phyloP scores from a whole-genome alignment of 2,113 vertebrate species.

The Odobenus rosmarus region DNA sequence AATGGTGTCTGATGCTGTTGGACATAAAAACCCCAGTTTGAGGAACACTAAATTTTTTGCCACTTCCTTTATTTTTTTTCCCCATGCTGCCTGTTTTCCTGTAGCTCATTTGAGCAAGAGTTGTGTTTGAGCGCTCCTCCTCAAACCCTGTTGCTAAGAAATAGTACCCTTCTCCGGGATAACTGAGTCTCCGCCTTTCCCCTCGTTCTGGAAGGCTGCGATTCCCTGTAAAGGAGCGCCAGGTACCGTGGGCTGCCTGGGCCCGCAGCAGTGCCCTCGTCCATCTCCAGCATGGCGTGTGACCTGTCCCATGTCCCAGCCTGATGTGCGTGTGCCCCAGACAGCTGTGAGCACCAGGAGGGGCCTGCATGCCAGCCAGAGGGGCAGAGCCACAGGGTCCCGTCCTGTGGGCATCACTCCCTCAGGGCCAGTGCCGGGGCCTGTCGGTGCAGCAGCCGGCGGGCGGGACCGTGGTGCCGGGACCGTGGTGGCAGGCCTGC shows the following conservation, averaged over 20 bases:
- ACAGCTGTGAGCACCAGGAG: background rate
- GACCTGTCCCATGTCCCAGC: background rate
- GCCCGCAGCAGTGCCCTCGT: background rate
- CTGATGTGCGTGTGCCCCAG: background rate
- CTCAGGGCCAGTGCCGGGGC: accelerated
- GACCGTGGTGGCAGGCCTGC: accelerated
- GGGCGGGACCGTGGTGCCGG: background rate
- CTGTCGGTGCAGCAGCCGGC: too few relatives aligned
- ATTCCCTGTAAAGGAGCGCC: background rate
- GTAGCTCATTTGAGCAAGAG: background rate
- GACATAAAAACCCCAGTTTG: too few relatives aligned
- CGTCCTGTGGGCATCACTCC: background rate
- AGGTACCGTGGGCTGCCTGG: background rate
- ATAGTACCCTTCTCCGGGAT: background rate
- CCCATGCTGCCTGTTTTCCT: background rate
- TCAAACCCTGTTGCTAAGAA: background rate
- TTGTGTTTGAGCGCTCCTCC: background rate
- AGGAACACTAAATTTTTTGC: background rate
- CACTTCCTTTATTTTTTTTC: background rate
- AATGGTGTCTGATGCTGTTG: background rate
- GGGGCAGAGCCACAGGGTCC: too few relatives aligned
- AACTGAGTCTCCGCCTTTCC: background rate
- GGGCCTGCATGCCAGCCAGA: accelerated
- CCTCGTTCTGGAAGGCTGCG: background rate
- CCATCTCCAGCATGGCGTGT: accelerated